A percentile compares a stretch with the other conserved stretches of the same genome.
Conservation (phyloP, 2,113 vertebrate genomes). For the Calidris pygmaea region DNA sequence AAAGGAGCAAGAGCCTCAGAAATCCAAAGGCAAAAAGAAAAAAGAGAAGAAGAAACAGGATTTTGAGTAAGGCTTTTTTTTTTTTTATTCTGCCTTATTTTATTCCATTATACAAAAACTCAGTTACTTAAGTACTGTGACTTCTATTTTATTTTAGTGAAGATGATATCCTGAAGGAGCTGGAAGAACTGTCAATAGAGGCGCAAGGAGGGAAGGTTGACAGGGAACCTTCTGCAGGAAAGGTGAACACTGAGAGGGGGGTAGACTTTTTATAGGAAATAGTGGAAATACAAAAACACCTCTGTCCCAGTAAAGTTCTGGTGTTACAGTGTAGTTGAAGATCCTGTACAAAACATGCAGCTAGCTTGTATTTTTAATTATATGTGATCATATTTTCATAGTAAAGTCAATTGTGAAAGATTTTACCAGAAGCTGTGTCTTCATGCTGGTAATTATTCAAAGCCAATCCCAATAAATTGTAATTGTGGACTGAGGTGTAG, state of each 20-base stretch:
- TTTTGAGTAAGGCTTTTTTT: constrained; percentile 82
- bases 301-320: neutral
- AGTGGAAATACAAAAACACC: neutral
- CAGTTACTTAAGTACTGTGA: neutral
- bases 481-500: neutral
- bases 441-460: neutral
- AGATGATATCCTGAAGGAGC: constrained; percentile 95
- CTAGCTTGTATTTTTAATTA: neutral
- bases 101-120: neutral
- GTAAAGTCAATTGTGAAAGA: neutral
- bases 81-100: neutral
- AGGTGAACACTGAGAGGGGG: constrained; percentile 59
- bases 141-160: constrained; percentile 81
- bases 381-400: neutral
- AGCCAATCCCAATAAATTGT: neutral
- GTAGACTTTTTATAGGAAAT: neutral
- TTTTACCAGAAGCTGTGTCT: neutral
- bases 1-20: constrained; percentile 86
- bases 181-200: constrained; percentile 92
- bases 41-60: constrained; percentile 90
- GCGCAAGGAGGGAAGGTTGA: constrained; percentile 82
- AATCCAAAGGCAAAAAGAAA: constrained; percentile 91
- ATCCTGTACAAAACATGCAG: neutral
- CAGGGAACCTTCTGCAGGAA: constrained; percentile 75
- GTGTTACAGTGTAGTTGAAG: neutral